Evolutionary conservation across 2,797 vertebrate species (phyloP).

Genomic region (Brachyrhaphis roseni): DNA sequence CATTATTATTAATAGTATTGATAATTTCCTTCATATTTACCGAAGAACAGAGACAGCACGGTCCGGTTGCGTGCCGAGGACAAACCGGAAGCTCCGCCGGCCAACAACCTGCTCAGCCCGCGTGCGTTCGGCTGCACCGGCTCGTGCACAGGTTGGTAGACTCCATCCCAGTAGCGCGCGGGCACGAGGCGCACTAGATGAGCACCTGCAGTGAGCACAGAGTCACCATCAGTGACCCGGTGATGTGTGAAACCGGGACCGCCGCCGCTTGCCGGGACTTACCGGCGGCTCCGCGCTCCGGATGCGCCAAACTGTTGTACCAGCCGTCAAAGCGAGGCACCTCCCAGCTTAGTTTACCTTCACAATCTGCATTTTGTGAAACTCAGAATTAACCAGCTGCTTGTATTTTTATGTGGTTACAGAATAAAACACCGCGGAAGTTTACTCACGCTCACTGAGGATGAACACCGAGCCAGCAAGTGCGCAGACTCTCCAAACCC

Average conservation of each 20-base stretch:
- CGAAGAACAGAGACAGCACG: conserved; percentile 90
- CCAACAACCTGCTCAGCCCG: conserved; percentile 74
- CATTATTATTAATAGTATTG: neutral
- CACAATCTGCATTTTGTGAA: conserved; percentile 66
- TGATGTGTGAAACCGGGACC: neutral
- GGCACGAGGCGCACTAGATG: conserved; percentile 85
- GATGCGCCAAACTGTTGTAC: conserved; percentile 93
- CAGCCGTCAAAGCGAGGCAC: conserved; percentile 93
- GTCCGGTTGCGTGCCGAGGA: conserved; percentile 86
- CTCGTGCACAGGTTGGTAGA: conserved; percentile 84
- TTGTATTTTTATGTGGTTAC: neutral
- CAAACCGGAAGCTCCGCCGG: conserved; percentile 77
- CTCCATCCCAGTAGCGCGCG: conserved; percentile 88
- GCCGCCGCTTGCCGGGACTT: conserved; percentile 24
- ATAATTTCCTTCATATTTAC: conserved; percentile 72
- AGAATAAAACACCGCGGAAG: neutral
- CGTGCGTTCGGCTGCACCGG: conserved; percentile 88
- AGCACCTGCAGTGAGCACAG: conserved; percentile 76
- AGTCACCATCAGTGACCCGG: conserved; percentile 7
- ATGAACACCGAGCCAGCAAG: conserved; percentile 53
- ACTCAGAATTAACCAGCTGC: neutral
- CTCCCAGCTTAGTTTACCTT: conserved; percentile 83
- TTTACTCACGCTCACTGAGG: conserved; percentile 65
- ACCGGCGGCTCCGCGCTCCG: conserved; percentile 85
- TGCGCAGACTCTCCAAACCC: conserved; percentile 59